Conservation (phyloP, 2,888 invertebrate genomes). For the Drosophila colorata region DNA sequence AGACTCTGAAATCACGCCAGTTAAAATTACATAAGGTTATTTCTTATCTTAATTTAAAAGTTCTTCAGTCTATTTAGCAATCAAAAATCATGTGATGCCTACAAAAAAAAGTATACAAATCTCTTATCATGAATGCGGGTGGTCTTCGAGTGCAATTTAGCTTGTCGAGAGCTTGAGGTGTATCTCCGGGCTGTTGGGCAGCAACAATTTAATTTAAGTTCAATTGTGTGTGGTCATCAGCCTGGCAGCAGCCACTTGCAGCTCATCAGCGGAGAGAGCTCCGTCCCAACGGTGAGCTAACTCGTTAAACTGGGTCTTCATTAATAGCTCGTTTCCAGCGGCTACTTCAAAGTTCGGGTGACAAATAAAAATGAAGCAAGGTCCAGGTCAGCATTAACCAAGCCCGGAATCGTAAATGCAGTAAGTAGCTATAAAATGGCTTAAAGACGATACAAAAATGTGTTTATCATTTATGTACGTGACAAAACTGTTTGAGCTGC, state of each 20-base stretch:
- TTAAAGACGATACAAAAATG: constrained; percentile 39
- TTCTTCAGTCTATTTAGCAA: not conserved
- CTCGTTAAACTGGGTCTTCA: constrained; percentile 54
- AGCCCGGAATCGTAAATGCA: constrained; percentile 61
- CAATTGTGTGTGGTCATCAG: constrained; percentile 53
- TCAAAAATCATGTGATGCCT: too few species aligned
- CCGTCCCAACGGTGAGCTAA: constrained; percentile 29
- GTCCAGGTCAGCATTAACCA: constrained; percentile 41
- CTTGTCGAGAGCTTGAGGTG: constrained; percentile 10
- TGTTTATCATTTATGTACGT: constrained; percentile 53
- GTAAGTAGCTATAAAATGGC: constrained; percentile 66
- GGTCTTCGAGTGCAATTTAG: constrained; percentile 28
- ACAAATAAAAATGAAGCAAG: constrained; percentile 35
- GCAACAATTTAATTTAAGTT: constrained; percentile 19
- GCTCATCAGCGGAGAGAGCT: constrained; percentile 10
- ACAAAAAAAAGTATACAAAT: too few species aligned
- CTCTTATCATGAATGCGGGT: constrained; percentile 17
- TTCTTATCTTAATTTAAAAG: not conserved
- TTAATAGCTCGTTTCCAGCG: constrained; percentile 52
- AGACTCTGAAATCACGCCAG: too few species aligned
- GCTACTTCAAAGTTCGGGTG: constrained; percentile 60
- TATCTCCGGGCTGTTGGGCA: not conserved
- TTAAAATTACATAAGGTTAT: too few species aligned
- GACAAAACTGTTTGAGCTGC: constrained; percentile 63
- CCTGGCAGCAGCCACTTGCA: too few species aligned